phyloP scores from a whole-genome alignment of 2,888 invertebrate genomes.

The Meiosimyza decipiens region DNA sequence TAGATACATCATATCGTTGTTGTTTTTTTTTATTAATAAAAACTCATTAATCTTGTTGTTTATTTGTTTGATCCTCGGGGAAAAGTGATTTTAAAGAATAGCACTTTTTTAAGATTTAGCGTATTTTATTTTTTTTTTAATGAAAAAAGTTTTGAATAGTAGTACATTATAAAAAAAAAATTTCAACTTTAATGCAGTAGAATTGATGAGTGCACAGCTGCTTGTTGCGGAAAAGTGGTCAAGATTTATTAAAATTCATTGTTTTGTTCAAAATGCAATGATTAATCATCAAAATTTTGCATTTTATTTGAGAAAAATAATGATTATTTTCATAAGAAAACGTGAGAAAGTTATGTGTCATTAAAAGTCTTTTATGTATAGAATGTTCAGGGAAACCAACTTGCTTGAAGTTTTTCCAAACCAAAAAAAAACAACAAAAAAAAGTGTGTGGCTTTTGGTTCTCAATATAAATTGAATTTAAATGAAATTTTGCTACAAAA shows the following conservation, averaged over 20 bases:
- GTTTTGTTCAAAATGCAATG: conserved; percentile 17
- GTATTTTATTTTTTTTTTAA: not conserved
- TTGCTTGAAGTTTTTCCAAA: too few species aligned
- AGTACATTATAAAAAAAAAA: too few species aligned
- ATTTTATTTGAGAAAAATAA: too few species aligned
- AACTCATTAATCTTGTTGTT: conserved; percentile 28
- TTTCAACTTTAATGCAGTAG: not conserved
- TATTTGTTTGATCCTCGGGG: conserved; percentile 3
- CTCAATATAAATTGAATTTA: too few species aligned
- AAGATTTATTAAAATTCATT: conserved; percentile 26
- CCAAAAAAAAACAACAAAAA: too few species aligned
- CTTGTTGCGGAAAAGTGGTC: conserved; percentile 8
- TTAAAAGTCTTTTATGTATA: too few species aligned
- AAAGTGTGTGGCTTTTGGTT: too few species aligned
- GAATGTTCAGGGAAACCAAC: too few species aligned
- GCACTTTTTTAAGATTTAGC: conserved; percentile 2
- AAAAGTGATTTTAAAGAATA: not conserved
- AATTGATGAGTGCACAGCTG: not conserved
- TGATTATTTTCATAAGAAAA: too few species aligned
- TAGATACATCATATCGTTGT: too few species aligned
- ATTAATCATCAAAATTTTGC: conserved; percentile 15
- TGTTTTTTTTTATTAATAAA: conserved; percentile 21
- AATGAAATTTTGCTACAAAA: too few species aligned
- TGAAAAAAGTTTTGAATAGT: conserved; percentile 30
- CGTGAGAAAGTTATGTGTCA: too few species aligned